phyloP scores from a whole-genome alignment of 2,888 invertebrate species.

The Drosophila affinis region DNA sequence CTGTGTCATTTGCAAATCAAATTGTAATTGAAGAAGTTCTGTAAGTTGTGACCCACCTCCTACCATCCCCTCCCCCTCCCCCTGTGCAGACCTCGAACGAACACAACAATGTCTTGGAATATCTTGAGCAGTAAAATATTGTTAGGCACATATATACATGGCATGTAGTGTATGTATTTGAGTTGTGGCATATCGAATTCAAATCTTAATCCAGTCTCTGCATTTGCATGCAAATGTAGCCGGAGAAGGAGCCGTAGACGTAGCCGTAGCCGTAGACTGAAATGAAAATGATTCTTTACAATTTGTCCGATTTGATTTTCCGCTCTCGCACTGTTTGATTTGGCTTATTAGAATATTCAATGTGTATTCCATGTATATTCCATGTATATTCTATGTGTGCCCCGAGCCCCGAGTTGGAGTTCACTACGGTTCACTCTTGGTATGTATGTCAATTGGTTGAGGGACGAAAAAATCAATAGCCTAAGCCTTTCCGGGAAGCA shows the following conservation, averaged over 20 bases:
- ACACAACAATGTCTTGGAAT: constrained; percentile 26
- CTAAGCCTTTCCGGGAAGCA: constrained; percentile 58
- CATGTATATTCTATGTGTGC: no score
- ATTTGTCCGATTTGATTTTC: constrained; percentile 15
- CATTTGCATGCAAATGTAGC: constrained; percentile 48
- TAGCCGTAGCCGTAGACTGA: neutral
- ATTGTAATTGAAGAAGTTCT: constrained; percentile 64
- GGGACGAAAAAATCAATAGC: constrained; percentile 58
- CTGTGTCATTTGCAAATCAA: constrained; percentile 69
- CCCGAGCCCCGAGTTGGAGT: constrained; percentile 13
- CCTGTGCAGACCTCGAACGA: no score
- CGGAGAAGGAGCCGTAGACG: neutral
- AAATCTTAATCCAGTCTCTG: constrained; percentile 33
- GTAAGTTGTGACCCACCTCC: constrained; percentile 15
- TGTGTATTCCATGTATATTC: neutral
- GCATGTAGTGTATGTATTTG: constrained; percentile 1
- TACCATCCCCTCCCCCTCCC: neutral
- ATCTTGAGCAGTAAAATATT: constrained; percentile 46
- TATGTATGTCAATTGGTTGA: constrained; percentile 52
- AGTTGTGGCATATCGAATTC: constrained; percentile 33
- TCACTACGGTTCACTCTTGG: constrained; percentile 20
- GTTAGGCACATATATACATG: neutral
- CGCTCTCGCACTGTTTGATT: constrained; percentile 36
- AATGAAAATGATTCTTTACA: constrained; percentile 25
- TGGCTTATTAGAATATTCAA: constrained; percentile 34